Conservation (phyloP, 1,140 invertebrate species). For the Bombus waltoni region DNA sequence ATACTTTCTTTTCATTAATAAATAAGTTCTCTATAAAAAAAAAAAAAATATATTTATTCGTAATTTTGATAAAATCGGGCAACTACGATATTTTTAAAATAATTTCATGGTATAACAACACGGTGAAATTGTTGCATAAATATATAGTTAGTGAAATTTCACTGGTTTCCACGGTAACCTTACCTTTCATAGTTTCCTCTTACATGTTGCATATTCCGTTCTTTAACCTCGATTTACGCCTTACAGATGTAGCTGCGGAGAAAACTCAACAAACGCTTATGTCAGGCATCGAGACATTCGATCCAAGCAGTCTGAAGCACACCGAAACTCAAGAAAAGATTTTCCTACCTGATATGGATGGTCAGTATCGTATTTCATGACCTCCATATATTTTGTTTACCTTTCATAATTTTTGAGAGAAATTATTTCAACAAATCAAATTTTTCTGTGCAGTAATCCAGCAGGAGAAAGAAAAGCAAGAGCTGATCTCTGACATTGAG, state of each 20-base stretch:
- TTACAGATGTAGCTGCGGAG: conserved; percentile 92
- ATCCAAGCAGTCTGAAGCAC: conserved; percentile 93
- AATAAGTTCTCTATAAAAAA: background rate
- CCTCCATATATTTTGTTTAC: background rate
- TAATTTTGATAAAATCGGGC: conserved; percentile 1
- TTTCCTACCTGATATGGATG: conserved; percentile 96
- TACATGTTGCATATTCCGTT: background rate
- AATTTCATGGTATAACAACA: background rate
- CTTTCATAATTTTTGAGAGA: background rate
- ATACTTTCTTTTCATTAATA: background rate
- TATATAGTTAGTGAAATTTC: background rate
- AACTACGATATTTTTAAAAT: background rate
- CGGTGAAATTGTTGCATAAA: too few species aligned
- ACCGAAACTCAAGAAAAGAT: conserved; percentile 97
- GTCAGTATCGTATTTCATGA: conserved; percentile 81
- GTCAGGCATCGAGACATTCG: conserved; percentile 93
- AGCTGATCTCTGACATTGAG: conserved; percentile 93
- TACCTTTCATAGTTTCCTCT: background rate
- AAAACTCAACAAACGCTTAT: conserved; percentile 93
- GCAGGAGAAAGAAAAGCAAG: conserved; percentile 93
- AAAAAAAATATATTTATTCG: background rate
- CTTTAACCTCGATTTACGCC: conserved; percentile 33
- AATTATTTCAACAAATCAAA: background rate
- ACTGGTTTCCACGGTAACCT: background rate
- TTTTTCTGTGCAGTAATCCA: conserved; percentile 87